Evolutionary conservation across 2,113 vertebrate genomes (phyloP).

Genomic region (Cinclus cinclus): DNA sequence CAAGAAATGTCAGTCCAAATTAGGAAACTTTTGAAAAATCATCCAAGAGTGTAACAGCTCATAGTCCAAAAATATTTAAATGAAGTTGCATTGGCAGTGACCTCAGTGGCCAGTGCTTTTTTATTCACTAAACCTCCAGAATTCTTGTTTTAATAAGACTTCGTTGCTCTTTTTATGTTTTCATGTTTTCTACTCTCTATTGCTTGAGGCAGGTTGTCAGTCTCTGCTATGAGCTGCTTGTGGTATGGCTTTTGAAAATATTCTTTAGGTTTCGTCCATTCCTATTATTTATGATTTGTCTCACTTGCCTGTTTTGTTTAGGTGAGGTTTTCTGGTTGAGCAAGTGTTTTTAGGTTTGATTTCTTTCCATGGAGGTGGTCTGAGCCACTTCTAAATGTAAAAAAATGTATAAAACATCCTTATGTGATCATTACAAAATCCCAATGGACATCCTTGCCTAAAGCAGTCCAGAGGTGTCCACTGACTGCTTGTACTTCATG

Average conservation of each 20-base stretch:
- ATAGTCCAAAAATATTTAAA: constrained; percentile 32
- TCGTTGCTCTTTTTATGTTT: constrained; percentile 2
- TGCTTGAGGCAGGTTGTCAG: background rate
- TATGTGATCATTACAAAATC: background rate
- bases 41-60: background rate
- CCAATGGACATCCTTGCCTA: background rate
- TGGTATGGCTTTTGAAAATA: background rate
- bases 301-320: background rate
- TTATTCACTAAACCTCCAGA: background rate
- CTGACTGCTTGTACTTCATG: background rate
- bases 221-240: background rate
- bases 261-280: background rate
- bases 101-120: background rate
- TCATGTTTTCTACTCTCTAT: background rate
- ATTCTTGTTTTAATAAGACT: background rate
- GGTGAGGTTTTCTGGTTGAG: background rate
- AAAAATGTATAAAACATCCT: background rate
- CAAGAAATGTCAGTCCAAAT: constrained; percentile 57
- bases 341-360: background rate
- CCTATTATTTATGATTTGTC: background rate
- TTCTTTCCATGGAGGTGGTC: background rate
- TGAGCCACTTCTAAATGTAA: background rate
- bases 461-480: background rate
- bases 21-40: constrained; percentile 32
- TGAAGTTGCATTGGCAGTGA: background rate